Base-by-base conservation (phyloP, 1,140 invertebrate genomes). In the Proales similis region DNA sequence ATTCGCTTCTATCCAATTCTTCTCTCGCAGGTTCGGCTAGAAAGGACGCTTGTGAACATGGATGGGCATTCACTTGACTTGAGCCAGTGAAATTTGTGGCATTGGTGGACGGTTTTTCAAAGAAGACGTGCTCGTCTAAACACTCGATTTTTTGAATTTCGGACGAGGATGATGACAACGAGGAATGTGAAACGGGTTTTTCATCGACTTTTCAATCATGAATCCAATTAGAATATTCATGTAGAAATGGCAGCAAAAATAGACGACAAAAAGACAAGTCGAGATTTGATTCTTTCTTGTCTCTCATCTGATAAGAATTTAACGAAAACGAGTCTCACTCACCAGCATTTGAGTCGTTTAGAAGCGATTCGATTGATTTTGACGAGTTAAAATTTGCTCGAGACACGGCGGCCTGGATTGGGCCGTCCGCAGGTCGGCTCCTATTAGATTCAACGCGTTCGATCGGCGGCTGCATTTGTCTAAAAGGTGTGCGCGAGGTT, bases 81-180 rank as follows among this genome's bases (percentile, higher is more conserved):
- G n/a, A n/a, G n/a, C n/a, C n/a, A n/a, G n/a, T n/a, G n/a, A n/a
- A n/a, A n/a, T n/a, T n/a, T n/a, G n/a, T n/a, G n/a, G n/a, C n/a
- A n/a, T n/a, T n/a, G n/a, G n/a, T n/a, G n/a, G n/a, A n/a, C n/a
- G n/a, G n/a, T n/a, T n/a, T n/a, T n/a, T 57, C 51, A 29, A 29
- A 42, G 22, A 57, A 57, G 19, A 57, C 51, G 45, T 57, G 39
- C 22, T 57, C 51, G 51, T 57, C 51, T 7, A 57, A 36, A 42
- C 45, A n/a, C 30, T 57, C 51, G 27, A 57, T 57, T 24, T 43
- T 42, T n/a, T 42, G 39, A 42, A 42, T 39, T 5, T 24, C 27
- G 9, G 43, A 46, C 11, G 33, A 57, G 19, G 22, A n/a, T 12
- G 36, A 57, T 26, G 33, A 42, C 22, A n/a, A 19, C 7, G 38